Percentiles rank a stretch among this genome's conserved stretches.
phyloP scores from a whole-genome alignment of 2,797 vertebrate genomes.

The Sebastes trivittatus region DNA sequence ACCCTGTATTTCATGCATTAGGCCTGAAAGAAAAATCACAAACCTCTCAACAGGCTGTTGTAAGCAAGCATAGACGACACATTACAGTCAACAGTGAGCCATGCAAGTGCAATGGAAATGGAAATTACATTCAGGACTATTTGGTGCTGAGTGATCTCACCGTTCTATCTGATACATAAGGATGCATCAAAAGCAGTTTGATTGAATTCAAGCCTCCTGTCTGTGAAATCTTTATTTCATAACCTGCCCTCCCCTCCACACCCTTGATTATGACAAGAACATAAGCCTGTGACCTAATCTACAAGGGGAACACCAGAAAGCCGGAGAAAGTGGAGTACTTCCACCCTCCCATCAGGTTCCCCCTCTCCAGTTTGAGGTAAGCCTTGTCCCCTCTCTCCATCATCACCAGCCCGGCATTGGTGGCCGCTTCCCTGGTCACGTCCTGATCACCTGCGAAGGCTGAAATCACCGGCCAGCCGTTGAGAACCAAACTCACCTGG shows the following conservation, averaged over 20 bases:
- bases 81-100: constrained; percentile 11
- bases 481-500: constrained; percentile 89
- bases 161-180: background rate
- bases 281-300: constrained; percentile 9
- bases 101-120: constrained; percentile 20
- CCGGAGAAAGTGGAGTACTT: constrained; percentile 91
- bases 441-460: constrained; percentile 91
- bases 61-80: constrained; percentile 33
- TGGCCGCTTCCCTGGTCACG: constrained; percentile 88
- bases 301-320: constrained; percentile 85
- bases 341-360: constrained; percentile 91
- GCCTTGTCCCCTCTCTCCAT: constrained; percentile 89
- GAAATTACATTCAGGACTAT: constrained; percentile 42
- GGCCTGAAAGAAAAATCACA: constrained; percentile 18
- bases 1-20: constrained; percentile 50
- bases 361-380: constrained; percentile 87
- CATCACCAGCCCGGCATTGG: constrained; percentile 86
- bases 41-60: background rate
- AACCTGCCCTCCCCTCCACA: background rate
- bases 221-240: background rate
- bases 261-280: background rate
- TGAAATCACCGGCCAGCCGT: constrained; percentile 88
- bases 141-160: constrained; percentile 14
- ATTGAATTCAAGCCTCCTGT: background rate
- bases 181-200: constrained; percentile 19